Percentiles rank a stretch among this genome's conserved stretches.
Conservation (phyloP, 1,140 invertebrate genomes). For the Heterodera schachtii region DNA sequence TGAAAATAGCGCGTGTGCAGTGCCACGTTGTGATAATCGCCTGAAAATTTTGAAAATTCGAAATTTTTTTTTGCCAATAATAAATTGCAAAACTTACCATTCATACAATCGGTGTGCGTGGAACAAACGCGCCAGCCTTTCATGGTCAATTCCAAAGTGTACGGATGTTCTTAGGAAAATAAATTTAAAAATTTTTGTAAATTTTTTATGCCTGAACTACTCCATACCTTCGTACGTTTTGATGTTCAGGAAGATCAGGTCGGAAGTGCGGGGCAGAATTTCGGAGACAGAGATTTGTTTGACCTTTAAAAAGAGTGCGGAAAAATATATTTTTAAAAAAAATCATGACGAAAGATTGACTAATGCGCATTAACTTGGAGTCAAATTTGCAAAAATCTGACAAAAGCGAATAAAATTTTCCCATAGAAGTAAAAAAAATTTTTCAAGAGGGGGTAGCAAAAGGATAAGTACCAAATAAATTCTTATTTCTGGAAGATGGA, state of each 20-base stretch:
- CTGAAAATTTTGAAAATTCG: conserved; percentile 40
- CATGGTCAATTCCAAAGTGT: conserved; percentile 63
- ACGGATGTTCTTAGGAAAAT: too few species aligned
- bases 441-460: too few species aligned
- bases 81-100: conserved; percentile 44
- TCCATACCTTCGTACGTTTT: conserved; percentile 59
- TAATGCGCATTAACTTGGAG: too few species aligned
- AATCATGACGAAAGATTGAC: too few species aligned
- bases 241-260: conserved; percentile 64
- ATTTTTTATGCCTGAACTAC: conserved; percentile 1
- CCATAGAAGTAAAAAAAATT: too few species aligned
- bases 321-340: conserved; percentile 19
- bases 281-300: conserved; percentile 60
- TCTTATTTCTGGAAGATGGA: too few species aligned
- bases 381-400: too few species aligned
- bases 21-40: conserved; percentile 42
- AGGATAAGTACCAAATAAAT: too few species aligned
- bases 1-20: conserved; percentile 60
- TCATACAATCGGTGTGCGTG: conserved; percentile 59
- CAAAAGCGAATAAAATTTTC: too few species aligned
- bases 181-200: too few species aligned
- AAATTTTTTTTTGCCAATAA: background rate
- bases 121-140: conserved; percentile 64
- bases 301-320: conserved; percentile 30
- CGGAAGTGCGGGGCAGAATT: conserved; percentile 58